phyloP scores from a whole-genome alignment of 2,797 vertebrate species.

The Gallinago stenura region DNA sequence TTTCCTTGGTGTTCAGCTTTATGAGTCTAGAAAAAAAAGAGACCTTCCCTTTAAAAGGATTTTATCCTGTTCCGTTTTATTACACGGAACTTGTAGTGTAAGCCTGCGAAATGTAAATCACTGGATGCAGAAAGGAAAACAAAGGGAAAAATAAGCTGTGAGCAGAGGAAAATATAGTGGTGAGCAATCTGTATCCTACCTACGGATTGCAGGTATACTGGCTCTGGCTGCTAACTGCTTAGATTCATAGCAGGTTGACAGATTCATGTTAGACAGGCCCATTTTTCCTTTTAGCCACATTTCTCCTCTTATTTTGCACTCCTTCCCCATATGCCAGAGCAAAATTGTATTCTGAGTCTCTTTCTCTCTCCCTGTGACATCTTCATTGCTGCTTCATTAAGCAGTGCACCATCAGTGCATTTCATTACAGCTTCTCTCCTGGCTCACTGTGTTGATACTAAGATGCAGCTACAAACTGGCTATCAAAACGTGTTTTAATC shows the following conservation, averaged over 20 bases:
- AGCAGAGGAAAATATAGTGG: background rate
- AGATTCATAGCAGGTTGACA: background rate
- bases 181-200: background rate
- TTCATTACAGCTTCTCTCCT: conserved; percentile 60
- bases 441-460: conserved; percentile 38
- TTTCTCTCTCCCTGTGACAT: conserved; percentile 48
- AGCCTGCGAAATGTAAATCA: conserved; percentile 26
- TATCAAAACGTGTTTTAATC: background rate
- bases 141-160: background rate
- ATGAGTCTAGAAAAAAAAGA: background rate
- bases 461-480: conserved; percentile 34
- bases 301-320: conserved; percentile 38
- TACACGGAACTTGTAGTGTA: background rate
- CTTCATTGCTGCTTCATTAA: conserved; percentile 74
- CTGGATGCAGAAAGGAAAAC: background rate
- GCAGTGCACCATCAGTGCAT: conserved; percentile 40
- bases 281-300: conserved; percentile 23
- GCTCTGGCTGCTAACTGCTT: background rate
- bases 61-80: background rate
- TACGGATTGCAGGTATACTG: background rate
- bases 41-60: background rate
- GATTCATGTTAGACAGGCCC: background rate
- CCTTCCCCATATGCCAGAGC: conserved; percentile 14
- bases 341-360: conserved; percentile 36
- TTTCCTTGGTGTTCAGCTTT: background rate